Conservation (phyloP, 2,888 invertebrate genomes). For the Resseliella maxima region DNA sequence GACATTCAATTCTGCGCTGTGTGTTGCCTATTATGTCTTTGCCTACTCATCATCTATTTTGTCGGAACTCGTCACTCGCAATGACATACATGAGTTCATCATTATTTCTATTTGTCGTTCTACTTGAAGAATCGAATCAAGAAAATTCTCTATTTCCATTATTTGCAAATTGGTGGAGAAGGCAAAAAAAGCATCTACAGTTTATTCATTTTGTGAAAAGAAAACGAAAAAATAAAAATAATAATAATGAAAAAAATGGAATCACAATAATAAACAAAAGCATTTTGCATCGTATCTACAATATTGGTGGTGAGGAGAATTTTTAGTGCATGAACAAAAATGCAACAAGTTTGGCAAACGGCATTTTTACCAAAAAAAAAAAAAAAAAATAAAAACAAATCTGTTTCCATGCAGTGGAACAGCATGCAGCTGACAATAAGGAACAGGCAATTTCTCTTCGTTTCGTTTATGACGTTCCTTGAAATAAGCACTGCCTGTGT, state of each 20-base stretch:
- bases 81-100: conserved; percentile 51
- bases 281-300: not conserved
- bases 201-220: not conserved
- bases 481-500: not conserved
- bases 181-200: not conserved
- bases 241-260: not conserved
- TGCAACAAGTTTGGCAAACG: conserved; percentile 1
- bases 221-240: not conserved
- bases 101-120: conserved; percentile 46
- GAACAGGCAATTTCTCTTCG: not conserved
- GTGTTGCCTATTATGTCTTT: conserved; percentile 41
- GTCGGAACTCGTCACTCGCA: conserved; percentile 37
- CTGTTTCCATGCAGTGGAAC: no score
- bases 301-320: not conserved
- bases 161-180: not conserved
- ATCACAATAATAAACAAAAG: not conserved
- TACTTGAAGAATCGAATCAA: not conserved
- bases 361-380: not conserved
- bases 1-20: not conserved
- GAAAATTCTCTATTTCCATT: conserved; percentile 29
- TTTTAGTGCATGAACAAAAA: not conserved
- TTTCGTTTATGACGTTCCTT: not conserved
- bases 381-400: no score
- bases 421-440: no score
- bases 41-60: conserved; percentile 41